Percentiles rank a stretch among this genome's conserved stretches.
These are phyloP conservation scores for Phoxinus phoxinus DNA, from an alignment of 2,113 vertebrate genomes.

Conservation along the genomic window DNA sequence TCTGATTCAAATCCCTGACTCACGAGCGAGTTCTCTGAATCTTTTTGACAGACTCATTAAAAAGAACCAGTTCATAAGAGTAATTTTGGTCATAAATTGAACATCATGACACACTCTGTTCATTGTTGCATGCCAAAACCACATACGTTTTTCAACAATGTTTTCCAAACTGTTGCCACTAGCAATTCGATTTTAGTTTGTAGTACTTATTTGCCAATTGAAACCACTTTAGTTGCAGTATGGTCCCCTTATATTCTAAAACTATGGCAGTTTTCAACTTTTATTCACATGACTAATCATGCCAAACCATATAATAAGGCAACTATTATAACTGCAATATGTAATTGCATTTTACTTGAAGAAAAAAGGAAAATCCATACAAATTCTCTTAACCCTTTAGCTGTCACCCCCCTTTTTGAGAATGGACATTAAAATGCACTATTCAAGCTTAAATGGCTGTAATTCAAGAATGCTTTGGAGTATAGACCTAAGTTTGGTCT, in stretches of 20 bases:
- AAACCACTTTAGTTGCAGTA: background rate
- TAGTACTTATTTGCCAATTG: background rate
- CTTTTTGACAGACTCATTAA: background rate
- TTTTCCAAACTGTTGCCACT: background rate
- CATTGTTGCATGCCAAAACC: background rate
- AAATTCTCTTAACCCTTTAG: constrained; percentile 17
- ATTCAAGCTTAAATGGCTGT: too few species aligned
- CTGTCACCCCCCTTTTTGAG: too few species aligned
- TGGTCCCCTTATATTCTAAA: background rate
- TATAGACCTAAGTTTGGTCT: too few species aligned
- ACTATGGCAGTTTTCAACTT: background rate
- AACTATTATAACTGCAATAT: constrained; percentile 11
- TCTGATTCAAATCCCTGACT: background rate
- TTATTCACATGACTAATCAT: background rate
- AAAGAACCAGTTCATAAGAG: background rate
- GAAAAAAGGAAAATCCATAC: constrained; percentile 26
- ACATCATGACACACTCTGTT: background rate
- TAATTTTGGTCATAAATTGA: background rate
- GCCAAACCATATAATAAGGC: background rate
- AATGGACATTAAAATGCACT: too few species aligned
- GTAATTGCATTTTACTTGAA: constrained; percentile 2
- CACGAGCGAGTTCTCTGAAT: background rate
- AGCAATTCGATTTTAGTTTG: background rate
- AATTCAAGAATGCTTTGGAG: too few species aligned
- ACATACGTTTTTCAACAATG: background rate